Conservation (phyloP, 2,888 invertebrate genomes). For the Calliscelio sp. region DNA sequence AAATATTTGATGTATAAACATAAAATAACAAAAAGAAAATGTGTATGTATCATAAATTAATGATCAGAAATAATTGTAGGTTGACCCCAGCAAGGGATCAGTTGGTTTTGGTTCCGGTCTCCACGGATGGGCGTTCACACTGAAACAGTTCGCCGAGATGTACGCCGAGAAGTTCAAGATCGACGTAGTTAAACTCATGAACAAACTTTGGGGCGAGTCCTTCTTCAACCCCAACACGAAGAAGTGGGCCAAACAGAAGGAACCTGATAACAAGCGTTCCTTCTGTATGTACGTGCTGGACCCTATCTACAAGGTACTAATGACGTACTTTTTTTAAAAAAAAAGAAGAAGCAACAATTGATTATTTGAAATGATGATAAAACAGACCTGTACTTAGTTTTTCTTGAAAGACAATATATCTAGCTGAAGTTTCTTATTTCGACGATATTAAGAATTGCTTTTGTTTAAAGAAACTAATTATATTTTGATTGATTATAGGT, state of each 20-base stretch:
- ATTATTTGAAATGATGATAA: conserved; percentile 22
- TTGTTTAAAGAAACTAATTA: too few species aligned
- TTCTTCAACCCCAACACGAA: conserved; percentile 99
- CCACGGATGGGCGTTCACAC: conserved; percentile 99
- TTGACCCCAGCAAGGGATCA: conserved; percentile 99
- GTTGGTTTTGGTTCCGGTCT: conserved; percentile 99
- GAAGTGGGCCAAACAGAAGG: conserved; percentile 98
- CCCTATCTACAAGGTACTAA: conserved; percentile 98
- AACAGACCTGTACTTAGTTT: conserved; percentile 63
- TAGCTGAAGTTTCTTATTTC: too few species aligned
- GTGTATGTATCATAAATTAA: too few species aligned
- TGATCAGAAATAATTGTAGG: too few species aligned
- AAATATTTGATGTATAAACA: too few species aligned
- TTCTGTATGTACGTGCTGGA: conserved; percentile 99
- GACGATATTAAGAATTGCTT: conserved; percentile 9
- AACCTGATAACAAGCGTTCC: conserved; percentile 96
- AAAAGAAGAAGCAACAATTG: too few species aligned
- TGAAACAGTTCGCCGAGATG: conserved; percentile 99
- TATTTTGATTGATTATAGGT: too few species aligned
- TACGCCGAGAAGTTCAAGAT: conserved; percentile 99
- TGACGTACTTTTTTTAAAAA: conserved; percentile 3
- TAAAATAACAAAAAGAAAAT: too few species aligned
- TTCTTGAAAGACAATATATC: too few species aligned
- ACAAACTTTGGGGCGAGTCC: conserved; percentile 99
- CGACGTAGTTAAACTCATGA: conserved; percentile 98